Evolutionary conservation across 2,113 vertebrate species (phyloP), one percentile per base, ranked within the genome.

Genomic region (Cyrtonyx montezumae): DNA sequence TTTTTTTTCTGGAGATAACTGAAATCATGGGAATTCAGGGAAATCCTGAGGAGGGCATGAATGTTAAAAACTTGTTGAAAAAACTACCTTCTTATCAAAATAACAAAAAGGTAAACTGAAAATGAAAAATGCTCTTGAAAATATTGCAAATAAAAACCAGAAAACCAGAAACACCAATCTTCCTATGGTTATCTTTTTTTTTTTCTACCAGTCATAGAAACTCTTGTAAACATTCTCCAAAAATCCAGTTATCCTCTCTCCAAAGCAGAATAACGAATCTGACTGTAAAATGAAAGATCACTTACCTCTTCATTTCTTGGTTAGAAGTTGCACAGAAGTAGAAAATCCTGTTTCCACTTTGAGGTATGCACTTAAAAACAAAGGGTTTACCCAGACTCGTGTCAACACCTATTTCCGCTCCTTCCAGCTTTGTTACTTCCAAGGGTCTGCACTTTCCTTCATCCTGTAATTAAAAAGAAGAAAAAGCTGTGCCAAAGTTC

Each of bases 221-320:
- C 4, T 63, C 40, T 34, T 74, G 3, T 62, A 53, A 84, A 90
- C 7, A 61, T 46, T 9, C 14, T 76, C 8, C 16, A 68, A 87
- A 91, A 45, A 46, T 42, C 63, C 40, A 68, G 22, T 11, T 6
- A 14, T 6, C 8, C 9, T 58, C 17, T 79, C 17, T 13, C 25
- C 40, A 89, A 1, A 66, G 1, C 0, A 1, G 21, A n/a, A 26
- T 53, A 69, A 78, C 7, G 68, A 63, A 80, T 28, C 15, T 32
- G 74, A 88, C 16, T 5, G 3, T 58, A 83, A 96, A 91, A 79
- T 40, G 32, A 79, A 90, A 46, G 48, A 74, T 74, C 17, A 28
- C 36, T 95, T 94, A 98, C 98, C 98, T 98, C 97, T 99, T 99
- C 98, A 99, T 99, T 94, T 99, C 98, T 96, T 99, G 98, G 95